phyloP scores from a whole-genome alignment of 2,113 vertebrate genomes.

The Hippolais icterina region DNA sequence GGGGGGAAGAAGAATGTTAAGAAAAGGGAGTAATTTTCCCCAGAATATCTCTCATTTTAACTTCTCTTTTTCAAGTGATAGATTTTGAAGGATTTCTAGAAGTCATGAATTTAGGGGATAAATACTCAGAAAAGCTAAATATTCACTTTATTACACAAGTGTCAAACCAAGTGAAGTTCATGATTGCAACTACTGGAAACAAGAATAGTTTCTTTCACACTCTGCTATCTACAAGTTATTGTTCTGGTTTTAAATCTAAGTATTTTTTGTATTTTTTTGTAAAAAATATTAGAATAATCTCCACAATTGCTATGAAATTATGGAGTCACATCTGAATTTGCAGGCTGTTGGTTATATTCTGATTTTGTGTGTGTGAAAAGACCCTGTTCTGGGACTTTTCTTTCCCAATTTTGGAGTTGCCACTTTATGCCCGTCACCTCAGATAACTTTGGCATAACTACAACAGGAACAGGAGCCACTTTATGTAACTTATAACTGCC shows the following conservation, averaged over 20 bases:
- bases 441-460: conserved; percentile 14
- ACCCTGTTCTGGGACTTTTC: neutral
- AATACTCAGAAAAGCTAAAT: conserved; percentile 40
- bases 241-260: neutral
- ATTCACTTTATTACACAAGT: conserved; percentile 20
- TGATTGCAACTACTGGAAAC: neutral
- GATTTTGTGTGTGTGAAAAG: neutral
- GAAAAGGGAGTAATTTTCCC: conserved; percentile 55
- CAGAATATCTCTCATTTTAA: conserved; percentile 38
- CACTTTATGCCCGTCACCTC: neutral
- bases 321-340: neutral
- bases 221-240: neutral
- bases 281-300: neutral
- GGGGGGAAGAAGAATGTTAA: conserved; percentile 38
- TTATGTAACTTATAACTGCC: conserved; percentile 58
- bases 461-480: conserved; percentile 12
- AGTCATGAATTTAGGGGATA: conserved; percentile 27
- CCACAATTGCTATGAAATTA: neutral
- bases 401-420: neutral
- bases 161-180: conserved; percentile 12
- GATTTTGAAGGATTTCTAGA: conserved; percentile 45
- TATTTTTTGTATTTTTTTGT: neutral
- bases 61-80: neutral
- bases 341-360: neutral
- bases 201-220: neutral